Percentiles rank a stretch among this genome's conserved stretches.
Evolutionary conservation across 2,888 invertebrate species (phyloP).

Genomic region (Amblyteles armatorius): DNA sequence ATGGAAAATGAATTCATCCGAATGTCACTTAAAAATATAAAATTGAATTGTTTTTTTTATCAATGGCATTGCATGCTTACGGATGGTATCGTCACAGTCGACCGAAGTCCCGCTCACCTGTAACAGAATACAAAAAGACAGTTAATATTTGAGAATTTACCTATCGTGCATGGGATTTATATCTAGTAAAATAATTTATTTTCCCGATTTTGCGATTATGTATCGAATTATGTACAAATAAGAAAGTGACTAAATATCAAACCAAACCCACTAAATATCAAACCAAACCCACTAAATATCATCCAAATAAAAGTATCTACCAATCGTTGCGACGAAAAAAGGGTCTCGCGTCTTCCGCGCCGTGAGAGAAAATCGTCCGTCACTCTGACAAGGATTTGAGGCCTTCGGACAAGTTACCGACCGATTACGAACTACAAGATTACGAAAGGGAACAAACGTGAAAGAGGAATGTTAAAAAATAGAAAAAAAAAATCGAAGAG

Average conservation of each 20-base stretch:
- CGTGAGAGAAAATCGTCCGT: slow-evolving; percentile 49
- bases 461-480: slow-evolving; percentile 11
- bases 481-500: slow-evolving; percentile 13
- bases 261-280: no score
- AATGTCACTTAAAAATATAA: no score
- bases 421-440: slow-evolving; percentile 66
- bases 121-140: background rate
- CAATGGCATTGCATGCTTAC: background rate
- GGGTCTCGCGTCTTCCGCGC: slow-evolving; percentile 37
- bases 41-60: no score
- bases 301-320: background rate
- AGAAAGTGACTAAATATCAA: background rate
- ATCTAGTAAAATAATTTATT: no score
- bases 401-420: slow-evolving; percentile 58
- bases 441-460: slow-evolving; percentile 53
- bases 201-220: no score
- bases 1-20: no score
- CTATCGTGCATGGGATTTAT: no score
- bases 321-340: background rate
- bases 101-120: background rate
- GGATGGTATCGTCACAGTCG: no score
- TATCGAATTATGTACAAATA: no score
- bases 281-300: no score
- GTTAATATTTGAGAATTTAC: no score
- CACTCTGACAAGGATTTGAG: slow-evolving; percentile 43